Conservation (phyloP, 2,888 invertebrate genomes). For the Escarpia spicata region DNA sequence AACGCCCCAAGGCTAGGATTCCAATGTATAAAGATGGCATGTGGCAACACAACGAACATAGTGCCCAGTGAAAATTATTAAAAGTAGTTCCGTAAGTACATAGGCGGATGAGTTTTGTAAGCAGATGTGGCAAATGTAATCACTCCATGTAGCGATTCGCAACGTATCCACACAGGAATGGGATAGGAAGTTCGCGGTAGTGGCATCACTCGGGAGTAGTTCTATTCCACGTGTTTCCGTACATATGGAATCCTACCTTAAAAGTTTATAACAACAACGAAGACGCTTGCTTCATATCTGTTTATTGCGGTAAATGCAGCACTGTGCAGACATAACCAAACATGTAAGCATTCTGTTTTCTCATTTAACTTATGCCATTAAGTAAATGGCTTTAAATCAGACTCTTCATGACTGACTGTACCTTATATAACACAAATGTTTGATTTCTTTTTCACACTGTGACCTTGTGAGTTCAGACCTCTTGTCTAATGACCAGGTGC, state of each 20-base stretch:
- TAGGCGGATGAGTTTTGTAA: no score
- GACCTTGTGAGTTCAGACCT: not conserved
- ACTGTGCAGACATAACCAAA: not conserved
- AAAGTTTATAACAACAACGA: not conserved
- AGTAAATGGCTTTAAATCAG: not conserved
- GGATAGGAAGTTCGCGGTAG: no score
- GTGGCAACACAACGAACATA: no score
- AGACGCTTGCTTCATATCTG: not conserved
- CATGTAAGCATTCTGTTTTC: not conserved
- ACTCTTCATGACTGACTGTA: not conserved
- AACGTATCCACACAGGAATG: no score
- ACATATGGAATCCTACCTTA: not conserved
- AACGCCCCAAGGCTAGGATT: no score
- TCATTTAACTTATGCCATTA: not conserved
- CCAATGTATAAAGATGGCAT: no score
- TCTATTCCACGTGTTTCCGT: no score
- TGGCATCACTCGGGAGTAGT: no score
- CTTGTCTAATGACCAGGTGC: not conserved
- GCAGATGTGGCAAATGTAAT: no score
- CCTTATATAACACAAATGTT: conserved; percentile 7
- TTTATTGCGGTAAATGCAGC: conserved; percentile 3
- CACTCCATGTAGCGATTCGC: no score
- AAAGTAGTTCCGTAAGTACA: no score
- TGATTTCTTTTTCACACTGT: not conserved
- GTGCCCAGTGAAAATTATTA: no score